These are phyloP conservation scores for Rissa tridactyla DNA, from an alignment of 2,113 vertebrate genomes.

Conservation along the genomic window DNA sequence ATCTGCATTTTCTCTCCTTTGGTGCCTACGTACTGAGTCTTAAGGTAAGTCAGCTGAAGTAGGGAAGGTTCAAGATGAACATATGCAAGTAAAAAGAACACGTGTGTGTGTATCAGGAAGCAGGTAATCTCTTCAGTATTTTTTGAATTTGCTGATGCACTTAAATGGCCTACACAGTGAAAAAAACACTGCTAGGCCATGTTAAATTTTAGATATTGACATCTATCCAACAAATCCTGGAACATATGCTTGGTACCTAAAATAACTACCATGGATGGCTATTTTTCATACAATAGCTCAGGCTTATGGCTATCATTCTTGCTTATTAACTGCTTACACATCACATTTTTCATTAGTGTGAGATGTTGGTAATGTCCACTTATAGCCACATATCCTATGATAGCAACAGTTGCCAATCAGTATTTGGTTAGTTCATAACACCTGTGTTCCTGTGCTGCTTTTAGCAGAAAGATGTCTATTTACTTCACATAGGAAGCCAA, in stretches of 20 bases:
- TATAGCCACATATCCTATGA: background rate
- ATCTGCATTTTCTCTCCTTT: background rate
- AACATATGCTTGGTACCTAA: constrained; percentile 67
- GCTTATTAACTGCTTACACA: background rate
- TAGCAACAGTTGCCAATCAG: background rate
- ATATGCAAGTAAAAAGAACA: background rate
- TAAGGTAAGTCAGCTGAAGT: background rate
- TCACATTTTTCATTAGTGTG: background rate
- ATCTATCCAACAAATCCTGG: constrained; percentile 68
- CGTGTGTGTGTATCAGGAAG: background rate
- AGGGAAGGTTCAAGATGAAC: background rate
- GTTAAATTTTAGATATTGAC: constrained; percentile 67
- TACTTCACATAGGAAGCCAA: background rate
- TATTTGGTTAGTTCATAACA: background rate
- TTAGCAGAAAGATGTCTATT: background rate
- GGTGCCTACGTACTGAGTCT: background rate
- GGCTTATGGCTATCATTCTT: background rate
- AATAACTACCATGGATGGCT: constrained; percentile 63
- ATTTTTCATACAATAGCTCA: constrained; percentile 60
- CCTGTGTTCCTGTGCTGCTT: background rate
- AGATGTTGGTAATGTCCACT: background rate
- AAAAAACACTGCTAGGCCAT: constrained; percentile 30
- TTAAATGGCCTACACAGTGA: background rate
- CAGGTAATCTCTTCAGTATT: background rate
- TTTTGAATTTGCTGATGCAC: background rate